These are phyloP conservation scores for Leptatherina wallacei DNA, from an alignment of 2,797 vertebrate genomes.

Conservation along the genomic window DNA sequence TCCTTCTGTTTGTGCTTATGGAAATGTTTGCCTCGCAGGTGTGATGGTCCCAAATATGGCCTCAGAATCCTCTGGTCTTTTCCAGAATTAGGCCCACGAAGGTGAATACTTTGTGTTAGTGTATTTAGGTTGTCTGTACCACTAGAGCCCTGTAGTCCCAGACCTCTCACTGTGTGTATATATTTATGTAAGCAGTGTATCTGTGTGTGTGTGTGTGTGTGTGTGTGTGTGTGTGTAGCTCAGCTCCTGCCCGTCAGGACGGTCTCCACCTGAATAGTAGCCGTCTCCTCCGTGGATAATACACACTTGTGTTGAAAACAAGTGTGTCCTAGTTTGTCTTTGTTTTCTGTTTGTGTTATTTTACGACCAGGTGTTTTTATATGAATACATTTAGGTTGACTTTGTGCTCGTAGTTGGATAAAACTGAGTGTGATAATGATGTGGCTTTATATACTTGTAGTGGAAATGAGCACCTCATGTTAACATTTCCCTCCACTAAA, in stretches of 20 bases:
- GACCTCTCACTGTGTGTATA: slow-evolving; percentile 9
- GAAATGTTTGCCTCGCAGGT: slow-evolving; percentile 81
- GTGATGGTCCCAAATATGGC: slow-evolving; percentile 81
- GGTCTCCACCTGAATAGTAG: slow-evolving; percentile 1
- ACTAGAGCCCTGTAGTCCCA: slow-evolving; percentile 44
- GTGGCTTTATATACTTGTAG: no score
- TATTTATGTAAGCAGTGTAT: background rate
- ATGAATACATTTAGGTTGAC: background rate
- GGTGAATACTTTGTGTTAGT: slow-evolving; percentile 76
- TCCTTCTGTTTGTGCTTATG: slow-evolving; percentile 49
- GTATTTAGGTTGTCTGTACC: slow-evolving; percentile 41
- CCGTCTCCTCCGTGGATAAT: slow-evolving; percentile 11
- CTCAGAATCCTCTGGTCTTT: slow-evolving; percentile 84
- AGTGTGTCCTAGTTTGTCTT: slow-evolving; percentile 50
- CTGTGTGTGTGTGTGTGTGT: slow-evolving; percentile 50
- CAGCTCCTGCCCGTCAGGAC: slow-evolving; percentile 10
- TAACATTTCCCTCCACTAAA: no score
- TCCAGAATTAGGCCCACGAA: slow-evolving; percentile 81
- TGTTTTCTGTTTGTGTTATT: slow-evolving; percentile 28
- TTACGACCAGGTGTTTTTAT: background rate
- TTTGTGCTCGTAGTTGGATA: background rate
- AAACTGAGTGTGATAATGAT: background rate
- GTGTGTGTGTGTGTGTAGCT: slow-evolving; percentile 49
- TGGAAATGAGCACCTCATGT: no score
- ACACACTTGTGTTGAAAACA: slow-evolving; percentile 20